A percentile compares a stretch with the other conserved stretches of the same genome.
phyloP scores from a whole-genome alignment of 2,797 vertebrate genomes.

The Pogonophryne albipinna region DNA sequence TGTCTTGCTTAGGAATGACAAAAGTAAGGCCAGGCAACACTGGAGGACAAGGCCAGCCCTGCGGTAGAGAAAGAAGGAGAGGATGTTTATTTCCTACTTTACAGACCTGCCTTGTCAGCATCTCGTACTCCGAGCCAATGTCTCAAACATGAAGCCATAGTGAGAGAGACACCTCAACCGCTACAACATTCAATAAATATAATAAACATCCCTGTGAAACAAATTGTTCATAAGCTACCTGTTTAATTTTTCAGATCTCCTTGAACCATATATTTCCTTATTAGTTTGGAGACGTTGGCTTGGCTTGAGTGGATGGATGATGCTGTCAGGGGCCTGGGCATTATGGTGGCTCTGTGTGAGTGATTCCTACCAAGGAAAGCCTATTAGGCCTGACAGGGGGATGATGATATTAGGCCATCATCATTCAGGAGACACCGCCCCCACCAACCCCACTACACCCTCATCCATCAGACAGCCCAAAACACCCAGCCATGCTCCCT shows the following conservation, averaged over 20 bases:
- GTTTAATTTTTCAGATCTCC: conserved; percentile 99
- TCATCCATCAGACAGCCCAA: conserved; percentile 96
- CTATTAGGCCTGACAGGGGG: conserved; percentile 99
- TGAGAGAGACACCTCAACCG: conserved; percentile 78
- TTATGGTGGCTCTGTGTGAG: conserved; percentile 99
- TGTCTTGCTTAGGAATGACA: conserved; percentile 53
- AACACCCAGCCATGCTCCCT: conserved; percentile 87
- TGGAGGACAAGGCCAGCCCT: conserved; percentile 61
- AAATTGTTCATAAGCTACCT: conserved; percentile 99
- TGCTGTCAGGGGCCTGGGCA: conserved; percentile 96
- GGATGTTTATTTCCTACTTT: conserved; percentile 87
- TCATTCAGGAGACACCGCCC: conserved; percentile 98
- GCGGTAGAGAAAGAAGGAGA: conserved; percentile 68
- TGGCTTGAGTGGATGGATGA: conserved; percentile 98
- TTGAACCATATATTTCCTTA: conserved; percentile 99
- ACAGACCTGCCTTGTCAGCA: conserved; percentile 78
- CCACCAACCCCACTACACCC: conserved; percentile 89
- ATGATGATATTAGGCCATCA: conserved; percentile 99
- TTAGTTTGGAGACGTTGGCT: conserved; percentile 97
- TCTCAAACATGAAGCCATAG: conserved; percentile 54
- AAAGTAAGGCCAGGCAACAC: conserved; percentile 56
- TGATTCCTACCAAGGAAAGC: conserved; percentile 99
- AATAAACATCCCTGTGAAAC: conserved; percentile 97
- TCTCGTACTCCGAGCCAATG: conserved; percentile 78
- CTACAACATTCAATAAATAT: conserved; percentile 95